Percentiles rank a stretch among this genome's conserved stretches.
phyloP scores from a whole-genome alignment of 2,888 invertebrate genomes.

The Mylabris sibirica region DNA sequence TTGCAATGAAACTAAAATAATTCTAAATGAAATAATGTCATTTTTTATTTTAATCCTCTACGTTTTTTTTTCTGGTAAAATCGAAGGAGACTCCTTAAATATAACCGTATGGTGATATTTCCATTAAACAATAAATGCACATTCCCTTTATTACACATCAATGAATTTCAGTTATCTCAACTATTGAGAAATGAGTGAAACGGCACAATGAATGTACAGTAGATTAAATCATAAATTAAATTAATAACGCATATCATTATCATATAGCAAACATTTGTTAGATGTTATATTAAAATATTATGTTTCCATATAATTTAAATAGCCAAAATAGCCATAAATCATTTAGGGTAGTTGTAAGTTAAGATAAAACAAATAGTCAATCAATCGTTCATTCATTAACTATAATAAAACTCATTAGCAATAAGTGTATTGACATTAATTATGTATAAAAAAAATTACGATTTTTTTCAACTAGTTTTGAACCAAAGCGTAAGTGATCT shows the following conservation, averaged over 20 bases:
- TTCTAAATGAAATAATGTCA: not conserved
- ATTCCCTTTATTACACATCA: not conserved
- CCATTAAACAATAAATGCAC: too few relatives aligned
- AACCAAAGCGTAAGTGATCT: constrained; percentile 47
- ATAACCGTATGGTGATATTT: too few relatives aligned
- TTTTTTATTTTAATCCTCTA: not conserved
- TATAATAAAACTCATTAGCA: constrained; percentile 43
- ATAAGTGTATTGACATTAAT: constrained; percentile 43
- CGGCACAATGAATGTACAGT: constrained; percentile 11
- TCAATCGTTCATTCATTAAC: constrained; percentile 43
- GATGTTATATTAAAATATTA: not conserved
- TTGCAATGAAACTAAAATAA: not conserved
- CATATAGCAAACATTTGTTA: not conserved
- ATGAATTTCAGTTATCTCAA: not conserved
- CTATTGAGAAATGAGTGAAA: not conserved
- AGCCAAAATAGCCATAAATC: not conserved
- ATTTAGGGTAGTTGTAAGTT: not conserved
- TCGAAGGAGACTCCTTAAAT: too few relatives aligned
- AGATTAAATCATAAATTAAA: not conserved
- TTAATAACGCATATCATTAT: constrained; percentile 9
- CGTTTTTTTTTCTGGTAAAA: too few relatives aligned
- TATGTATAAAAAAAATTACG: constrained; percentile 24
- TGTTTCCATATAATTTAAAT: not conserved
- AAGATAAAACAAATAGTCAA: constrained; percentile 37
- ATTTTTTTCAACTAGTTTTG: constrained; percentile 39